Base-by-base conservation (phyloP, 1,140 invertebrate species). In the Papilio xuthus region DNA sequence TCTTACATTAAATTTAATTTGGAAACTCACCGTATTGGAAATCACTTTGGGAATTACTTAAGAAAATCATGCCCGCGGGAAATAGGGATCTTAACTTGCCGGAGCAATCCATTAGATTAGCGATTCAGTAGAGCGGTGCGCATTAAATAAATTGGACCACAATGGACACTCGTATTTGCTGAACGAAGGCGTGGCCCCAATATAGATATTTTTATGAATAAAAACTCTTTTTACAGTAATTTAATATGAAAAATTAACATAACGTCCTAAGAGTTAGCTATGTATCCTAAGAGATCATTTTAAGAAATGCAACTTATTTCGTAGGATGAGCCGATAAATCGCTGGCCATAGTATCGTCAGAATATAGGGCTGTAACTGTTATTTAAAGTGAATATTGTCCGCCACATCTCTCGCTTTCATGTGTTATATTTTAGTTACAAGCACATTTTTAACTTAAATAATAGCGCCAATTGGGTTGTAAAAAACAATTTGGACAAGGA, bases 101-200 rank as follows among this genome's bases (percentile, higher is more conserved):
- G 37, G 37, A 71, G 69, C 37, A 71, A 71, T 71, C 69, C 69
- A 71, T 71, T 71, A 71, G 69, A 18, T 71, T 71, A 37, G 32
- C 32, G 18, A 71, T 42, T 8, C 69, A 23, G 28, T 42, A 37
- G 69, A 71, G 69, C 69, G 69, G 69, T 32, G 69, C 69, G 69
- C 69, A 71, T 42, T 71, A 71, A 42, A 71, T 71, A 71, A 42
- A 71, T 71, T 71, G 69, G 69, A 42, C 10, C 15, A 71, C 37
- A 71, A 71, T 71, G 37, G 69, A 42, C 69, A 42, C 69, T 69
- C 37, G 69, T 71, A 71, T 71, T 71, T 42, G 69, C 18, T 71
- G 69, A 70, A 70, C 15, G 13, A 71, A 71, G 69, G 60, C 13
- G 60, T 67, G 60, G 60, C 23, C 26, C 26, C 26, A 12, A 67